Conservation (phyloP, 2,888 invertebrate genomes). For the Drosophila pegasa region DNA sequence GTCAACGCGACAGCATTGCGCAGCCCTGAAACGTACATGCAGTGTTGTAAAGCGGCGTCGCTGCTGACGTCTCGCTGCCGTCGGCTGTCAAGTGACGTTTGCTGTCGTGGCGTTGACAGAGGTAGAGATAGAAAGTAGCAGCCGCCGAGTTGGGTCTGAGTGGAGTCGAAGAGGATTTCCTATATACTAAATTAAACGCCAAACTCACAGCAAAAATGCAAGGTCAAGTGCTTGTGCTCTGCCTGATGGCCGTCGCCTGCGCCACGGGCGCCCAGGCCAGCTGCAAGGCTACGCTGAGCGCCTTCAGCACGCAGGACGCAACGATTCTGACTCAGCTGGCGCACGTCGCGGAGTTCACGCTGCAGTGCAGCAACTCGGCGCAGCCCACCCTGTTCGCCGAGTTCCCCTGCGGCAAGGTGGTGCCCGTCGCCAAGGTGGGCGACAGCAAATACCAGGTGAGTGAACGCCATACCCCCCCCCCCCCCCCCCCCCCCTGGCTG, state of each 20-base stretch:
- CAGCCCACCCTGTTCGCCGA: constrained; percentile 94
- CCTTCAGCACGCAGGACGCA: constrained; percentile 96
- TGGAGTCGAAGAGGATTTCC: not conserved
- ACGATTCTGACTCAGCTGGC: constrained; percentile 95
- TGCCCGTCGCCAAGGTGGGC: constrained; percentile 92
- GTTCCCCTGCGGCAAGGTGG: constrained; percentile 91
- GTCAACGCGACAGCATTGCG: not conserved
- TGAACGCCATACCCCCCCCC: accelerated
- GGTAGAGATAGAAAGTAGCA: constrained; percentile 64
- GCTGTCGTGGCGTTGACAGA: constrained; percentile 70
- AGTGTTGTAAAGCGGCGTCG: constrained; percentile 17
- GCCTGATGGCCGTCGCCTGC: constrained; percentile 63
- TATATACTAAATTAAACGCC: constrained; percentile 3
- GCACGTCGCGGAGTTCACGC: constrained; percentile 94
- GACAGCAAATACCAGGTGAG: constrained; percentile 93
- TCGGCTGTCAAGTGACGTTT: constrained; percentile 68
- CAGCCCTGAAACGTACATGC: constrained; percentile 6
- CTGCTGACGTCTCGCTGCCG: constrained; percentile 50
- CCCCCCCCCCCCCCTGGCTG: too few species aligned
- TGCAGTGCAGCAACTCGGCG: constrained; percentile 91
- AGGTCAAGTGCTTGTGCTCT: constrained; percentile 62
- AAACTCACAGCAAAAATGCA: constrained; percentile 61
- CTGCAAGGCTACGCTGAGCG: constrained; percentile 90
- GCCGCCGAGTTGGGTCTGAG: constrained; percentile 17
- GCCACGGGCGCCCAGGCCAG: constrained; percentile 73